phyloP scores from a whole-genome alignment of 2,888 invertebrate species.

The Cephus pygmeus region DNA sequence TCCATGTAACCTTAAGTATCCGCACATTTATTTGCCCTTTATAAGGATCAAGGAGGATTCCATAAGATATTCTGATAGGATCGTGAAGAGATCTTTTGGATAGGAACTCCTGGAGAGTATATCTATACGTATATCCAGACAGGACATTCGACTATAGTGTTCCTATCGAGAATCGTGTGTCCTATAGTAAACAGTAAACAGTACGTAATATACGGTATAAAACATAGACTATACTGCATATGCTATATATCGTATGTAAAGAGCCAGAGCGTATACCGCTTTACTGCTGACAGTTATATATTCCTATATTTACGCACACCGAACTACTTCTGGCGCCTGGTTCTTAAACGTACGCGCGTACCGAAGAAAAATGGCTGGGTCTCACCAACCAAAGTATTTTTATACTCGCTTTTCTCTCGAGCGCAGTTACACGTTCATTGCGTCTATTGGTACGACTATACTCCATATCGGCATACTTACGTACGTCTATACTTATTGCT shows the following conservation, averaged over 20 bases:
- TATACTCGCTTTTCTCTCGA: not conserved
- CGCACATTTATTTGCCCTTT: constrained; percentile 26
- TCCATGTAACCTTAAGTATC: constrained; percentile 11
- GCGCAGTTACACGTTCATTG: not conserved
- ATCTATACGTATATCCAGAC: not conserved
- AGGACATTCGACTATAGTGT: not conserved
- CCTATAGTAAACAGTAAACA: not conserved
- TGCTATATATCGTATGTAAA: not conserved
- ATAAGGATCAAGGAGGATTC: not conserved
- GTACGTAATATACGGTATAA: not conserved
- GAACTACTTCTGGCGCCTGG: not conserved
- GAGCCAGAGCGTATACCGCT: not conserved
- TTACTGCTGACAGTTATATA: not conserved
- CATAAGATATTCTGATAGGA: not conserved
- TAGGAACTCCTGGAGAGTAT: not conserved
- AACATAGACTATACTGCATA: not conserved
- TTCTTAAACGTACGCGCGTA: not conserved
- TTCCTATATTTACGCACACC: not conserved
- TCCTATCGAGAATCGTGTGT: not conserved
- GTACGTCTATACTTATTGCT: not conserved
- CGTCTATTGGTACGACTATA: not conserved
- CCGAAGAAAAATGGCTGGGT: not conserved
- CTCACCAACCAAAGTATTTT: not conserved
- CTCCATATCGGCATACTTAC: not conserved
- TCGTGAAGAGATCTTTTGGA: not conserved